phyloP scores from a whole-genome alignment of 23 tunicate species.

The Halocynthia roretzi region DNA sequence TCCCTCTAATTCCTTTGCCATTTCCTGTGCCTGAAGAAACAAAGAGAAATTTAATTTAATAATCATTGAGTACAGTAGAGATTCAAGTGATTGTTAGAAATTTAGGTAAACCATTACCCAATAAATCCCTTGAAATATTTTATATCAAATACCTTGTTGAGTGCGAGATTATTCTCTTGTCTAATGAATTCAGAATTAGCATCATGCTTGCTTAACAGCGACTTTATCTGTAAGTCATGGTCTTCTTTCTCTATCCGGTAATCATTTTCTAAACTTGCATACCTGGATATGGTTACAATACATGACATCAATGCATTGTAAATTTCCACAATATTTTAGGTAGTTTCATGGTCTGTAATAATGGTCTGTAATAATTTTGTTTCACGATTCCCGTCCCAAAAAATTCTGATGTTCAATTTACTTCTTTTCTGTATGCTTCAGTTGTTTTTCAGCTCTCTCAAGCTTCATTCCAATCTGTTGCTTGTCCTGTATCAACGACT shows the following conservation, averaged over 20 bases:
- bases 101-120: background rate
- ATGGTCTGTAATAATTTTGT: background rate
- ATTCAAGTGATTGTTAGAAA: background rate
- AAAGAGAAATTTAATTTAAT: background rate
- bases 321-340: no score
- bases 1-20: constrained; percentile 59
- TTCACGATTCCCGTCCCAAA: background rate
- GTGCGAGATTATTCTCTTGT: constrained; percentile 32
- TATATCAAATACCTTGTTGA: constrained; percentile 4
- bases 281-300: background rate
- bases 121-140: background rate
- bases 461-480: constrained; percentile 36
- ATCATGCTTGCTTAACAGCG: constrained; percentile 37
- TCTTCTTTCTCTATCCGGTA: constrained; percentile 28
- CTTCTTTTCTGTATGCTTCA: constrained; percentile 10
- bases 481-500: constrained; percentile 41
- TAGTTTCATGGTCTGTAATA: background rate
- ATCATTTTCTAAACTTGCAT: constrained; percentile 45
- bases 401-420: background rate
- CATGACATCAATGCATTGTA: background rate
- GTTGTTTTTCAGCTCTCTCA: constrained; percentile 6
- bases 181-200: constrained; percentile 67
- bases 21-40: constrained; percentile 42
- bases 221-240: constrained; percentile 8
- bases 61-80: background rate